A percentile compares a stretch with the other conserved stretches of the same genome.
phyloP scores from a whole-genome alignment of 2,113 vertebrate genomes.

The Chamaea fasciata region DNA sequence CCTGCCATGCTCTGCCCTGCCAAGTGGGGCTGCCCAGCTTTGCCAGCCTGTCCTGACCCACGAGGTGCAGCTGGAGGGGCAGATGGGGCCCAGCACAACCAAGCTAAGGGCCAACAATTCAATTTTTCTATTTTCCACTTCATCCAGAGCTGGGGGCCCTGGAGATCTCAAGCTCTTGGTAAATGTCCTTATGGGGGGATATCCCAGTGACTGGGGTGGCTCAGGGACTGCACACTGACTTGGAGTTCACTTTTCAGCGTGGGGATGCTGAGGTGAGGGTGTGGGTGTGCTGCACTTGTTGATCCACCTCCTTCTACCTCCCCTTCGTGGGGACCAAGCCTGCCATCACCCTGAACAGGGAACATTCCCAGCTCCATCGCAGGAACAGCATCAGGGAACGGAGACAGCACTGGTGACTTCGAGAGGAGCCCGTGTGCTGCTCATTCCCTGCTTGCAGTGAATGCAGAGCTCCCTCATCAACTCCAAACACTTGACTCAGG shows the following conservation, averaged over 20 bases:
- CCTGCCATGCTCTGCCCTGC: not conserved
- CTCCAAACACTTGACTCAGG: slow-evolving; percentile 4
- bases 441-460: not conserved
- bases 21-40: not conserved
- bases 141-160: not conserved
- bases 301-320: not conserved
- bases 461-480: not conserved
- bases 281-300: not conserved
- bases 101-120: not conserved
- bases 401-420: accelerated
- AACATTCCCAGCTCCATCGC: not conserved
- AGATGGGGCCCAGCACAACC: not conserved
- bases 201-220: not conserved
- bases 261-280: not conserved
- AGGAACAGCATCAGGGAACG: not conserved
- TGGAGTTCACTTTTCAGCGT: not conserved
- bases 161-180: not conserved
- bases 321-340: not conserved
- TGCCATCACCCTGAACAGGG: not conserved
- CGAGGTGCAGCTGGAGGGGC: accelerated
- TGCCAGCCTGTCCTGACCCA: not conserved
- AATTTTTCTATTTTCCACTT: not conserved
- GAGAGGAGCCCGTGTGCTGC: not conserved
- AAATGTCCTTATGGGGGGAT: not conserved
- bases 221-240: not conserved